phyloP scores from a whole-genome alignment of 1,140 invertebrate species.

The Aphaenogaster floridana region DNA sequence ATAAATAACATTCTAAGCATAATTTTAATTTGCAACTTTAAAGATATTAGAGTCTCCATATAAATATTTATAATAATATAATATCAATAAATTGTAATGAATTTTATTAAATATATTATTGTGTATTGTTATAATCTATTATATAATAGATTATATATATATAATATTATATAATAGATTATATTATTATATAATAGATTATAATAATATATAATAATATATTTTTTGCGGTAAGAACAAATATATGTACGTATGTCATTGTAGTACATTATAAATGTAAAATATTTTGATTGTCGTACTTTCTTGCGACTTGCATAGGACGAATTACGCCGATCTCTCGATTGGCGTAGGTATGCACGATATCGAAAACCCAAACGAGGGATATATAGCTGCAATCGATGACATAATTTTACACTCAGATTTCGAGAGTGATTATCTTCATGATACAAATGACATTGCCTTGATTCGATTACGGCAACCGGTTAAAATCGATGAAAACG shows the following conservation, averaged over 20 bases:
- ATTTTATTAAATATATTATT: not conserved
- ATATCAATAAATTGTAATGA: not conserved
- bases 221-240: not conserved
- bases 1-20: no score
- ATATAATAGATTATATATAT: no score
- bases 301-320: slow-evolving; percentile 77
- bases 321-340: slow-evolving; percentile 80
- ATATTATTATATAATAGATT: not conserved
- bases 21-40: not conserved
- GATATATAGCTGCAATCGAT: slow-evolving; percentile 81
- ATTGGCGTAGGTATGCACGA: slow-evolving; percentile 87
- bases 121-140: not conserved
- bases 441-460: slow-evolving; percentile 89
- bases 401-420: slow-evolving; percentile 83
- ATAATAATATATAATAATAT: not conserved
- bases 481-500: slow-evolving; percentile 82
- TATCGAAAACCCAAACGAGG: slow-evolving; percentile 76
- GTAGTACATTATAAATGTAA: not conserved
- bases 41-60: not conserved
- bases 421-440: slow-evolving; percentile 84
- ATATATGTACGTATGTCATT: not conserved
- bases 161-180: no score
- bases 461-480: slow-evolving; percentile 86
- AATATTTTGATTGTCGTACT: slow-evolving; percentile 16
- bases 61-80: not conserved